phyloP scores from a whole-genome alignment of 2,888 invertebrate species.

The Temnothorax ravouxi region DNA sequence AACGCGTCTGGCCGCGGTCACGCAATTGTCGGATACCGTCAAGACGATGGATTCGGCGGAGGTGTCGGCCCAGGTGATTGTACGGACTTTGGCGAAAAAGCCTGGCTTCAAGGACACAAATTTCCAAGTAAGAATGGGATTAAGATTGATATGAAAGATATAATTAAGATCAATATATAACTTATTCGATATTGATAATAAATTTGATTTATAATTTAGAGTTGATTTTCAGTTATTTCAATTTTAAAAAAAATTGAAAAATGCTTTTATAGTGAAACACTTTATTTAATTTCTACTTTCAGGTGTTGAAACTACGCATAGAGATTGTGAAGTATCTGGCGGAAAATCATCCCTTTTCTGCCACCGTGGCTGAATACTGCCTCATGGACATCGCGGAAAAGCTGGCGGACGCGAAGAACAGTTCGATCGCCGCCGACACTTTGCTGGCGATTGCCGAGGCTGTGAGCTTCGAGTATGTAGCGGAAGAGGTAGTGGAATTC shows the following conservation, averaged over 20 bases:
- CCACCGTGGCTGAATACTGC: conserved; percentile 91
- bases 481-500: conserved; percentile 90
- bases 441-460: conserved; percentile 93
- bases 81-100: conserved; percentile 92
- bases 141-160: not conserved
- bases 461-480: conserved; percentile 91
- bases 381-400: conserved; percentile 94
- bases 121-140: conserved; percentile 86
- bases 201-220: not conserved
- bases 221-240: not conserved
- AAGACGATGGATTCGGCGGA: conserved; percentile 88
- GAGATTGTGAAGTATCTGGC: conserved; percentile 93
- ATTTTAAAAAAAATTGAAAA: not conserved
- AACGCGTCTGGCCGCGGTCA: conserved; percentile 91
- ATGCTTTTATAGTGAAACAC: not conserved
- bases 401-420: conserved; percentile 94
- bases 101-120: conserved; percentile 96
- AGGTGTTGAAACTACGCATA: conserved; percentile 94
- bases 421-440: conserved; percentile 90
- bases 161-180: not conserved
- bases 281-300: conserved; percentile 80
- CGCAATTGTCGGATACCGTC: conserved; percentile 88
- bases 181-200: not conserved
- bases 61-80: conserved; percentile 92
- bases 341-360: conserved; percentile 91